Conservation (phyloP, 2,113 vertebrate genomes). For the Climacteris rufus region DNA sequence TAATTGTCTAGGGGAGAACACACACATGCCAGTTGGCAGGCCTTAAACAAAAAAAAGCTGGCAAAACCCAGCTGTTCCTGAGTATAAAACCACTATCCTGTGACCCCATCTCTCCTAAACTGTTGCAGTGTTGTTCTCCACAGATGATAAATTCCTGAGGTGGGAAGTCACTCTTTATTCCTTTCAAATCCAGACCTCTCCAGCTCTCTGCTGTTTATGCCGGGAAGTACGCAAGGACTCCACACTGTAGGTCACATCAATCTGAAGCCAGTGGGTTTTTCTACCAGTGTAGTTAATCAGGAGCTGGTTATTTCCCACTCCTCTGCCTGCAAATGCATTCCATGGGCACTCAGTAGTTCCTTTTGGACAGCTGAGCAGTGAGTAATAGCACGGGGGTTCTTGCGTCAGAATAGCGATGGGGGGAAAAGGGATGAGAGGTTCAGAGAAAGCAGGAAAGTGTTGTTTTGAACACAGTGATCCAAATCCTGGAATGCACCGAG, state of each 20-base stretch:
- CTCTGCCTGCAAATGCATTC: neutral
- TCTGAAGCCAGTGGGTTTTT: neutral
- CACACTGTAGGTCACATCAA: neutral
- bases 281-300: neutral
- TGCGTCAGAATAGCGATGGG: neutral
- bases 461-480: neutral
- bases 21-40: neutral
- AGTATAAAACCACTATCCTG: neutral
- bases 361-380: neutral
- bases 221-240: neutral
- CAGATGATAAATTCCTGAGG: neutral
- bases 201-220: constrained; percentile 33
- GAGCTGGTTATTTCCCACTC: constrained; percentile 1
- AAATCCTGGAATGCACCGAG: neutral
- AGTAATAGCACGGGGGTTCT: neutral
- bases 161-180: constrained; percentile 14
- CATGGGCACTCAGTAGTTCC: neutral
- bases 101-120: neutral
- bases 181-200: constrained; percentile 26
- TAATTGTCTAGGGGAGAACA: neutral
- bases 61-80: neutral
- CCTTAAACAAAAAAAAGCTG: neutral
- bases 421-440: neutral
- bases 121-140: neutral
- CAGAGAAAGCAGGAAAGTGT: neutral